Base-by-base conservation (phyloP, 2,888 invertebrate genomes). In the Caenorhabditis zanzibari region DNA sequence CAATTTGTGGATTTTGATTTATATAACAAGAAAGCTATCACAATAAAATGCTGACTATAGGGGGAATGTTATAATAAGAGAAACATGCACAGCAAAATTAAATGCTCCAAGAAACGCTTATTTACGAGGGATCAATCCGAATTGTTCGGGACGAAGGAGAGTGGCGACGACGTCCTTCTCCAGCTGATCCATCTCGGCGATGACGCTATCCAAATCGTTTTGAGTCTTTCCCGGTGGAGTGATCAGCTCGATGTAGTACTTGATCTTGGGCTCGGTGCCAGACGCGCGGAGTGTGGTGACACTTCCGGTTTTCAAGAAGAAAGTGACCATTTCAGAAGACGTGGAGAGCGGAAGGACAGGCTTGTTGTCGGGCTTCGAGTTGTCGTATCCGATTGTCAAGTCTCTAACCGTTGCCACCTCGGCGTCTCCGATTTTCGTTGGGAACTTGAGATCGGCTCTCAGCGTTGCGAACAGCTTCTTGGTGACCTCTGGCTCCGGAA, bases 241-340 rank as follows among this genome's bases (percentile, higher is more conserved):
- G 61, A 85, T 90, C 76, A 96, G 94, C 93, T 98, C 99, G 0
- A 96, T 96, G 93, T 99, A 99, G 93, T 97, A 99, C 94, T 99
- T 99, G 90, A 99, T 95, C 93, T 99, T 99, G 54, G 99, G 99
- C 93, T 99, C 99, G 0, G 99, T 99, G 59, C 99, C 99, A 93
- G 97, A 97, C 0, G 98, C 97, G 86, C 99, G 94, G 41, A 99
- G 93, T 0, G 97, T 98, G 1, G 96, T 95, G 85, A 96, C 94
- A 0, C 97, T 97, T 59, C 92, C 92, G 93, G 96, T 96, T 71
- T 94, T 94, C 93, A 98, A 97, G 10, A 95, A 95, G 93, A 99
- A 97, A 12, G 97, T 97, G 71, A 99, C 95, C 99, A 99, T 99
- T 93, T 98, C 95, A 86, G 93, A 93, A 6, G 93, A 93, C 54